phyloP scores from a whole-genome alignment of 2,113 vertebrate genomes.

The Oncorhynchus mykiss region DNA sequence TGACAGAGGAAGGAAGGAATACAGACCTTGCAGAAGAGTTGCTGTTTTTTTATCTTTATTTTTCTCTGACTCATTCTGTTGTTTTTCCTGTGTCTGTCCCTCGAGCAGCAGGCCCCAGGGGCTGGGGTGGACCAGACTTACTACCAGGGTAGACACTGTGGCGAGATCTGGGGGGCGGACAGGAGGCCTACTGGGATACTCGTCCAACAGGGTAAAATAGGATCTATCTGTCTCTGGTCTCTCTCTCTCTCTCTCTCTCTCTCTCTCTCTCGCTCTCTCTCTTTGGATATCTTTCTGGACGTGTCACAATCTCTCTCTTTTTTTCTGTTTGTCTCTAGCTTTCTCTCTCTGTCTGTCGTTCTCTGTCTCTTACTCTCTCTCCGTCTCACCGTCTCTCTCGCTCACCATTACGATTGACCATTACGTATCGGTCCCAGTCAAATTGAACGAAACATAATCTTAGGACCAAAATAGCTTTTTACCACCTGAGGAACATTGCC shows the following conservation, averaged over 20 bases:
- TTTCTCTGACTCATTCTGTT: not conserved
- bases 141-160: conserved; percentile 87
- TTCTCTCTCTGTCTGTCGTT: too few species aligned
- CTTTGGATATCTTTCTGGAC: not conserved
- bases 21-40: not conserved
- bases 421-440: too few species aligned
- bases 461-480: too few species aligned
- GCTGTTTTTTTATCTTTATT: not conserved
- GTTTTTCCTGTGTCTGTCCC: conserved; percentile 2
- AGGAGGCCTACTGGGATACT: conserved; percentile 68
- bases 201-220: conserved; percentile 78
- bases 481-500: too few species aligned
- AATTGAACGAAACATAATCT: too few species aligned
- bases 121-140: conserved; percentile 86
- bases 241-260: not conserved
- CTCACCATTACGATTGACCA: too few species aligned
- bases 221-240: not conserved
- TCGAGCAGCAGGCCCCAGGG: conserved; percentile 69
- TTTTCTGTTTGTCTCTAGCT: too few species aligned
- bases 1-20: not conserved
- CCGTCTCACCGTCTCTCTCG: too few species aligned
- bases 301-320: not conserved
- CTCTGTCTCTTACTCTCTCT: too few species aligned
- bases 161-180: conserved; percentile 78
- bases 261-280: not conserved